Conservation (phyloP, 2,888 invertebrate species). For the Uropetala carovei region DNA sequence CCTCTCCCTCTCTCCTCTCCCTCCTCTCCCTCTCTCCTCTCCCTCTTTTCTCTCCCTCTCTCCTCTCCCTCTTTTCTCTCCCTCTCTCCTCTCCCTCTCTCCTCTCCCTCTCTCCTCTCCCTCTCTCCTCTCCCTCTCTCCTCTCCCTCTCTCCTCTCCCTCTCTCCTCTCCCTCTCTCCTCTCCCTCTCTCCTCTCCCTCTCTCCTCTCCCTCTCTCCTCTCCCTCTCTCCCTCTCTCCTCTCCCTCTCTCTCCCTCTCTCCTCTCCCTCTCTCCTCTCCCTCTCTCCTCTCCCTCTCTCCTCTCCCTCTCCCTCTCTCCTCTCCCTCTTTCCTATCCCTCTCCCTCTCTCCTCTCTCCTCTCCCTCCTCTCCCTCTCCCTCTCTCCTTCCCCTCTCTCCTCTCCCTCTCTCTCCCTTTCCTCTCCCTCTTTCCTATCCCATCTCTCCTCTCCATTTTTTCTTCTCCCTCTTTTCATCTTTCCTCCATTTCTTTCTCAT, state of each 20-base stretch:
- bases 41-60: background rate
- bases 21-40: background rate
- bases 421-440: background rate
- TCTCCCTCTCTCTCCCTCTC: background rate
- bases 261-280: too few species aligned
- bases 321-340: background rate
- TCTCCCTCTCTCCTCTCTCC: background rate
- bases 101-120: background rate
- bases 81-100: background rate
- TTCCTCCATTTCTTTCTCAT: background rate
- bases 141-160: background rate
- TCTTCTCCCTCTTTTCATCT: background rate
- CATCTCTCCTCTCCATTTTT: background rate
- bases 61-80: background rate
- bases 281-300: background rate
- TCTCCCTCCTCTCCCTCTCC: background rate
- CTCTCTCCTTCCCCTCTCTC: background rate
- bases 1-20: background rate
- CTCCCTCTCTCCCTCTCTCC: background rate
- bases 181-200: background rate
- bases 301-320: background rate
- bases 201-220: background rate
- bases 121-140: background rate
- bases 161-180: background rate
- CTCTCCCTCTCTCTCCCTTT: background rate